Base-by-base conservation (phyloP, 1,140 invertebrate species). In the Drosophila sturtevanti region DNA sequence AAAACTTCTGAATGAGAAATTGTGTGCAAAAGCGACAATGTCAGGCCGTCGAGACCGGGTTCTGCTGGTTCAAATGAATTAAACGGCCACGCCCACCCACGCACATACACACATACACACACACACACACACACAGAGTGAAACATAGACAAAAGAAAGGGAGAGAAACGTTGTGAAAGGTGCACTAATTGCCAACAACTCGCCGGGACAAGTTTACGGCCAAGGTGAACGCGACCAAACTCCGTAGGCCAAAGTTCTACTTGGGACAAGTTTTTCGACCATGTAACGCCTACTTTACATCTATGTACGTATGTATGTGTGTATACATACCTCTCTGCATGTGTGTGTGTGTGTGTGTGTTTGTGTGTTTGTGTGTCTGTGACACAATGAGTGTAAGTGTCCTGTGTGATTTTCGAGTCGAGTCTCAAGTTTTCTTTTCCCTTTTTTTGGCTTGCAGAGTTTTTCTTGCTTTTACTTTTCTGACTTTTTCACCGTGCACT, bases 1-100 rank as follows among this genome's bases (percentile, higher is more conserved):
- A 65, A 81, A 87, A 82, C 76, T 86, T 89, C 78, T 81, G 79
- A 87, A 87, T 87, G 84, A 84, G 84, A 87, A 87, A 87, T 87
- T 87, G 84, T 87, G 84, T 87, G 84, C 79, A 79, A 89, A 89
- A 77, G 84, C 79, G 84, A 79, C 79, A 79, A 77, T 71, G 74
- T 66, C 24, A 52, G 44, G 59, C 56, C 74, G 56, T 24, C 60
- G 67, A 64, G 65, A 67, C 58, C 68, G 35, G 61, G 7, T 22
- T 7, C 35, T 38, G 72, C 76, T 64, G 54, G 70, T 89, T 76
- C 58, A 87, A 87, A 87, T 87, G 84, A 87, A 89, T 89, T 87
- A 87, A 87, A 79, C 63, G 69, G 63, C 79, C 82, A 73, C 75
- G 75, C 78, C 75, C 78, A 81, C 80, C 21, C 60, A 51, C 35